These are phyloP conservation scores for Neotragus pygmaeus DNA, from an alignment of 2,113 vertebrate genomes.

Conservation along the genomic window DNA sequence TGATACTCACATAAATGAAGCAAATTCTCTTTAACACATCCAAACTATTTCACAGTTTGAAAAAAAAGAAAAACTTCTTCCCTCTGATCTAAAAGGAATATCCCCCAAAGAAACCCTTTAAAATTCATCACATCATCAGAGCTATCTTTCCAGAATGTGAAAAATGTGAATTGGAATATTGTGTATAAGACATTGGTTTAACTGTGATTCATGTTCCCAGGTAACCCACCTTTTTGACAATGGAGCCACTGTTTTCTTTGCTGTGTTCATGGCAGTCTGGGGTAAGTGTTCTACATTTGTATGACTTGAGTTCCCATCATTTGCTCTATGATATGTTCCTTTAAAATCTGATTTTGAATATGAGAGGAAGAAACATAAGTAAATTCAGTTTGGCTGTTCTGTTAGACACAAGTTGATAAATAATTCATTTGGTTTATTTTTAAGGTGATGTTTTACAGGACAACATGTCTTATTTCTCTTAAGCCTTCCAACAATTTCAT, in stretches of 20 bases:
- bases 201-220: conserved; percentile 74
- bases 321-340: not conserved
- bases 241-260: conserved; percentile 96
- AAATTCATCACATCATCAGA: not conserved
- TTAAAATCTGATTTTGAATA: not conserved
- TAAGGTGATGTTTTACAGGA: not conserved
- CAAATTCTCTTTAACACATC: not conserved
- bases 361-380: not conserved
- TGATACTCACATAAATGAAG: not conserved
- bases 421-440: not conserved
- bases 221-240: conserved; percentile 98
- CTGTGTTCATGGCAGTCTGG: conserved; percentile 99
- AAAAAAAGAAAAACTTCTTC: not conserved
- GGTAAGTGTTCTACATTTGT: conserved; percentile 83
- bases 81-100: not conserved
- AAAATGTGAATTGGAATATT: not conserved
- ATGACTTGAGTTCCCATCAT: not conserved
- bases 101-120: not conserved
- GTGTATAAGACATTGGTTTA: not conserved
- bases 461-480: not conserved
- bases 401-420: not conserved
- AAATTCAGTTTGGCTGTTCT: not conserved
- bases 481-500: not conserved
- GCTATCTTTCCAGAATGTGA: not conserved
- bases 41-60: not conserved